These are phyloP conservation scores for Tenualosa thibaudeaui DNA, from an alignment of 2,797 vertebrate species.

Conservation along the genomic window DNA sequence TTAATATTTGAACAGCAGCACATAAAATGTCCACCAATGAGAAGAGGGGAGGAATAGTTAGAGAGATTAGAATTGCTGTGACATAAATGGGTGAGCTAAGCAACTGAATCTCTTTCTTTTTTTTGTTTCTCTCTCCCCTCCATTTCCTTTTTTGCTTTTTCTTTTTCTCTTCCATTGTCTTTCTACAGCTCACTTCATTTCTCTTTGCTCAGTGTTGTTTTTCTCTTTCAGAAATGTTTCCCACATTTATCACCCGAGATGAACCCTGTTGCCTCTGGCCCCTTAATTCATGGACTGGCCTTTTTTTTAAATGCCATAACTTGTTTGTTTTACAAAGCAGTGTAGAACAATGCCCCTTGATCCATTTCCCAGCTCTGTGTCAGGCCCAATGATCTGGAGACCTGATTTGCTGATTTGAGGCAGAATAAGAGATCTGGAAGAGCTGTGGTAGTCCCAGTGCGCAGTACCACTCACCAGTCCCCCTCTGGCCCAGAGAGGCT, in stretches of 20 bases:
- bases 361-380: not conserved
- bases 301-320: not conserved
- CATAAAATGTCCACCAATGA: not conserved
- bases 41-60: not conserved
- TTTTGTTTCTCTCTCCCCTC: not conserved
- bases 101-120: not conserved
- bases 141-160: constrained; percentile 24
- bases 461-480: not conserved
- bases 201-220: not conserved
- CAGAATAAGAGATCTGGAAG: not conserved
- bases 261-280: not conserved
- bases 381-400: not conserved
- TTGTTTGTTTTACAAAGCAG: not conserved
- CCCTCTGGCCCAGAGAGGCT: not conserved
- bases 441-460: not conserved
- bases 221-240: not conserved
- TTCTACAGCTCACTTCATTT: constrained; percentile 9
- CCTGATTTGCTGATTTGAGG: not conserved
- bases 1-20: not conserved
- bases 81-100: not conserved
- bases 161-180: constrained; percentile 29
- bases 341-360: not conserved
- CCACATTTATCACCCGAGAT: not conserved
- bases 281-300: not conserved
- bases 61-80: not conserved